A percentile compares a stretch with the other conserved stretches of the same genome.
phyloP scores from a whole-genome alignment of 2,113 vertebrate genomes.

The Hyperopisus bebe region DNA sequence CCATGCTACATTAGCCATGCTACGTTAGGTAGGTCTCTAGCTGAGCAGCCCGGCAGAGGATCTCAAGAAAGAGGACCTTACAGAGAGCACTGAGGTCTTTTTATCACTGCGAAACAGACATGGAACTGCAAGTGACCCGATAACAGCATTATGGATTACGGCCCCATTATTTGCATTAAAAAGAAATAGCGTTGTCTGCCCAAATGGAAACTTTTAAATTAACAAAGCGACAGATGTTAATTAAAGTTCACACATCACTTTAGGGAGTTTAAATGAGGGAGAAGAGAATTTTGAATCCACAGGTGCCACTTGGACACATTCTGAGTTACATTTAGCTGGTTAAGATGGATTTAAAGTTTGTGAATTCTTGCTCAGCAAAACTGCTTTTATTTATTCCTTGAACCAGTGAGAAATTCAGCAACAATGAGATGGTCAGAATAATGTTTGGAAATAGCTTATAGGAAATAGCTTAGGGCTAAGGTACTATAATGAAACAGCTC shows the following conservation, averaged over 20 bases:
- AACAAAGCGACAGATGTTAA: background rate
- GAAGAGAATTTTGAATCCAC: background rate
- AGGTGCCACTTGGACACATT: background rate
- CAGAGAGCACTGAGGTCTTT: background rate
- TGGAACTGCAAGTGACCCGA: background rate
- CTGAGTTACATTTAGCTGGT: background rate
- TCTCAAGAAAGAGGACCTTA: background rate
- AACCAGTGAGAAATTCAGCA: background rate
- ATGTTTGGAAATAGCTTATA: background rate
- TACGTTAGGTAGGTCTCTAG: background rate
- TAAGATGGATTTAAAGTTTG: background rate
- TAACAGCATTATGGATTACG: background rate
- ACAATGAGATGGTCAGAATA: background rate
- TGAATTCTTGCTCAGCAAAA: background rate
- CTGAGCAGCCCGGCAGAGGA: background rate
- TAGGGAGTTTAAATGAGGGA: background rate
- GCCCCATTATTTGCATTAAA: background rate
- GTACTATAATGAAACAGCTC: background rate
- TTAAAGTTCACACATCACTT: background rate
- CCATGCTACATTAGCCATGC: background rate
- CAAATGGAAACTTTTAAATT: background rate
- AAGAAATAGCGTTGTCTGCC: background rate
- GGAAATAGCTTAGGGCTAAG: background rate
- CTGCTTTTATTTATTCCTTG: background rate
- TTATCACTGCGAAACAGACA: background rate